Percentiles rank a stretch among this genome's conserved stretches.
Evolutionary conservation across 2,797 vertebrate genomes (phyloP).

Genomic region (Micrastur ruficollis): DNA sequence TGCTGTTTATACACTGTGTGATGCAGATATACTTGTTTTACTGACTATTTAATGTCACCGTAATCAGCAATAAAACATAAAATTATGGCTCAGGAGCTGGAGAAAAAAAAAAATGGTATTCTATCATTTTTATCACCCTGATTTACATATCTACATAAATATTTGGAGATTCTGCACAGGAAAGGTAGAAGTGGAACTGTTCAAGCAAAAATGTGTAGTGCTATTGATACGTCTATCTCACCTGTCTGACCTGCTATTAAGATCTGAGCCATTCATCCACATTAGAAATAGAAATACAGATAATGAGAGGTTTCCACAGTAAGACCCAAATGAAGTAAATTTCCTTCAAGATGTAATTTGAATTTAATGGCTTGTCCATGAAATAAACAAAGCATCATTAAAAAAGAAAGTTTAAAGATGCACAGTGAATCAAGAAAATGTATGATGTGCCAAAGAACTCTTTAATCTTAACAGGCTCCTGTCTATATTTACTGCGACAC

Average conservation of each 20-base stretch:
- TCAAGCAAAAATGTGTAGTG: background rate
- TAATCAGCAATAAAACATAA: slow-evolving; percentile 49
- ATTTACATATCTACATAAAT: slow-evolving; percentile 45
- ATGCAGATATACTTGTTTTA: slow-evolving; percentile 33
- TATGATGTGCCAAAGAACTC: background rate
- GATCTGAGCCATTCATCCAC: background rate
- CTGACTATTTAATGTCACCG: background rate
- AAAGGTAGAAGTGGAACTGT: background rate
- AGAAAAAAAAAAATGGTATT: background rate
- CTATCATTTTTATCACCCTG: slow-evolving; percentile 43
- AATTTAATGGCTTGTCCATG: slow-evolving; percentile 55
- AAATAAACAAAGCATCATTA: slow-evolving; percentile 63
- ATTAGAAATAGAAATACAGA: slow-evolving; percentile 25
- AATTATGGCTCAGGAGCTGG: slow-evolving; percentile 15
- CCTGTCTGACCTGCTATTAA: background rate
- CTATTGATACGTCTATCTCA: background rate
- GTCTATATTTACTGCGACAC: background rate
- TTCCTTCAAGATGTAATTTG: slow-evolving; percentile 59
- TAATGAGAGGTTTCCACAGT: slow-evolving; percentile 22
- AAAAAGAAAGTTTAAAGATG: slow-evolving; percentile 33
- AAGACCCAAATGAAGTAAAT: background rate
- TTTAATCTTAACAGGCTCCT: background rate
- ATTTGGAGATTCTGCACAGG: slow-evolving; percentile 17
- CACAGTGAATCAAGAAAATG: slow-evolving; percentile 57
- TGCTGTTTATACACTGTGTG: background rate